These are phyloP conservation scores for Proterorhinus semilunaris DNA, from an alignment of 2,113 vertebrate species.

Conservation along the genomic window DNA sequence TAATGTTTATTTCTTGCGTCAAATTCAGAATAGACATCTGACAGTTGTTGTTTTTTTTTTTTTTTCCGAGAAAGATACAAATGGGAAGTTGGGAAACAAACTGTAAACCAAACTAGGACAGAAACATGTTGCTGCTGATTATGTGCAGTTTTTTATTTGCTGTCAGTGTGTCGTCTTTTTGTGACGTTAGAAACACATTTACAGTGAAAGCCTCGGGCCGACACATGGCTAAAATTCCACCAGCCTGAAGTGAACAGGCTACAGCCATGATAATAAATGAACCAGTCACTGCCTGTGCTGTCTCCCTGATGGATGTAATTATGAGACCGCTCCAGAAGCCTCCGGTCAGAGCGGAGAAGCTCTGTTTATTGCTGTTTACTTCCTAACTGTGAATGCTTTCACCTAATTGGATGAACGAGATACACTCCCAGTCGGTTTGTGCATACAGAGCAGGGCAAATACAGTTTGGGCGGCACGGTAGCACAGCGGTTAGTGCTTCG, in stretches of 20 bases:
- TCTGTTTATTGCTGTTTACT: conserved; percentile 44
- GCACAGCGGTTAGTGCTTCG: no score
- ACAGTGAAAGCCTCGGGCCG: background rate
- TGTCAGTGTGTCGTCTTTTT: background rate
- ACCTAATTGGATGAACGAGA: conserved; percentile 23
- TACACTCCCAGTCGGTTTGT: background rate
- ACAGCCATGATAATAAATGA: background rate
- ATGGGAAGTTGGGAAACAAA: background rate
- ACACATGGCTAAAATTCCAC: background rate
- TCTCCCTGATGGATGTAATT: conserved; percentile 52
- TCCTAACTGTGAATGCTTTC: conserved; percentile 36
- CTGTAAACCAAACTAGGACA: background rate
- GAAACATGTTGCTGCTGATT: background rate
- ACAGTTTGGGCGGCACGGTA: no score
- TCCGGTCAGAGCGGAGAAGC: conserved; percentile 22
- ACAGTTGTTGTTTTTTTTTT: background rate
- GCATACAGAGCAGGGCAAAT: background rate
- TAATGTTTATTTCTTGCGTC: background rate
- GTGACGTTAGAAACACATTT: background rate
- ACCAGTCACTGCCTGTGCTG: background rate
- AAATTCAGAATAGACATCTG: background rate
- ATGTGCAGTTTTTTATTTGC: background rate
- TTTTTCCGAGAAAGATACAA: no score
- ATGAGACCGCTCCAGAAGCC: conserved; percentile 37
- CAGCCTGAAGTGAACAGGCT: background rate